Base-by-base conservation (phyloP, 92 coral and sea anemone genomes). In the Zoanthus sansibaricus region DNA sequence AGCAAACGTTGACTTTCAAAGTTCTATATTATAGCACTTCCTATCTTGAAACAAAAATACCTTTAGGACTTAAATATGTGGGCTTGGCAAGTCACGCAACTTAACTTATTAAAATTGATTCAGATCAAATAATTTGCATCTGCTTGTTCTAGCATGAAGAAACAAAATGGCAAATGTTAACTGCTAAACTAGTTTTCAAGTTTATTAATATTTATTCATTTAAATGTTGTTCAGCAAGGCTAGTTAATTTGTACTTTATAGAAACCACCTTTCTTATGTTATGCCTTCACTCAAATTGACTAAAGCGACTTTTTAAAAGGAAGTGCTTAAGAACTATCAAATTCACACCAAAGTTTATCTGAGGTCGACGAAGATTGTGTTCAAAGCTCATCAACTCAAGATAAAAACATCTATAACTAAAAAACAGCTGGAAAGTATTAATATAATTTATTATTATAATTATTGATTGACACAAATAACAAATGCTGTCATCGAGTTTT, bases 1-100 rank as follows among this genome's bases (percentile, higher is more conserved):
- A 17, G 9, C 25, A 42, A 75, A 75, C 8, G 1, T 11, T 3
- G 25, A 54, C 3, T 18, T 3, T 51, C 79, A 47, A 49, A 31
- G 49, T 10, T 20, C 9, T 75, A 37, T 37, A 11, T 31, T 75
- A 18, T 31, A 33, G 31, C 9, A 1, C 3, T 20, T 20, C 33
- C 20, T 48, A 18, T 74, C 56, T 74, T 37, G 77, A n/a, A 45
- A 46, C 18, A 7, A 67, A 67, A 20, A 21, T 0, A 18, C 72
- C 12, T 21, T 30, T 44, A 12, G 37, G 72, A 7, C 3, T 18
- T 75, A 55, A 75, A 46, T 13, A 48, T 51, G 62, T 21, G 79
- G 82, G 82, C 62, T 76, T 76, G 64, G 45, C 80, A 52, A 25
- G 80, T 76, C 80, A 76, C 80, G 80, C 46, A 76, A 76, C 66